Conservation (phyloP, 2,113 vertebrate genomes). For the Astur gentilis region DNA sequence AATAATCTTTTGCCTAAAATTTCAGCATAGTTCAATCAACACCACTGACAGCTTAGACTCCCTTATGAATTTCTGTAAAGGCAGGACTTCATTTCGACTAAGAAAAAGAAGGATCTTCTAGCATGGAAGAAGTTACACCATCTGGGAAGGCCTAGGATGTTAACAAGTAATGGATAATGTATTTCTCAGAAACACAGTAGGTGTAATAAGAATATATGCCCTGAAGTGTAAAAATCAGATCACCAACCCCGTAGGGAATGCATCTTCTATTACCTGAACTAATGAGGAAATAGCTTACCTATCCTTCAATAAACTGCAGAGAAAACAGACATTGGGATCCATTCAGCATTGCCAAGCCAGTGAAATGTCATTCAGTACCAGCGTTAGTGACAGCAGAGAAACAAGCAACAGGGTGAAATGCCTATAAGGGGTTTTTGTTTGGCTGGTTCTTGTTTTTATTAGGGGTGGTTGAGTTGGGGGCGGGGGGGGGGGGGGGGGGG, state of each 20-base stretch:
- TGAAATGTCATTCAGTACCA: background rate
- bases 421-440: background rate
- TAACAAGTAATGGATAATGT: background rate
- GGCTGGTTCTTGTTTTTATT: background rate
- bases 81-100: background rate
- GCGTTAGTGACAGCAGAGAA: background rate
- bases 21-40: background rate
- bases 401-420: background rate
- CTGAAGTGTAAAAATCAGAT: background rate
- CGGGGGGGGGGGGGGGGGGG: too few species aligned
- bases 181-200: background rate
- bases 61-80: background rate
- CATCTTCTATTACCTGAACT: background rate
- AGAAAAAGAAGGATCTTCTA: background rate
- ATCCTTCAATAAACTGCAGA: background rate
- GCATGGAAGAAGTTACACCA: background rate
- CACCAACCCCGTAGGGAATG: background rate
- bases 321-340: background rate
- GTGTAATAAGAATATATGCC: background rate
- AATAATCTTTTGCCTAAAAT: background rate
- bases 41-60: background rate
- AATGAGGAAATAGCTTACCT: background rate
- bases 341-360: background rate
- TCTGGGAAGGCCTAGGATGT: background rate
- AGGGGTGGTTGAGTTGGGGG: background rate